Evolutionary conservation across 2,797 vertebrate genomes (phyloP).

Genomic region (Margarornis squamiger): DNA sequence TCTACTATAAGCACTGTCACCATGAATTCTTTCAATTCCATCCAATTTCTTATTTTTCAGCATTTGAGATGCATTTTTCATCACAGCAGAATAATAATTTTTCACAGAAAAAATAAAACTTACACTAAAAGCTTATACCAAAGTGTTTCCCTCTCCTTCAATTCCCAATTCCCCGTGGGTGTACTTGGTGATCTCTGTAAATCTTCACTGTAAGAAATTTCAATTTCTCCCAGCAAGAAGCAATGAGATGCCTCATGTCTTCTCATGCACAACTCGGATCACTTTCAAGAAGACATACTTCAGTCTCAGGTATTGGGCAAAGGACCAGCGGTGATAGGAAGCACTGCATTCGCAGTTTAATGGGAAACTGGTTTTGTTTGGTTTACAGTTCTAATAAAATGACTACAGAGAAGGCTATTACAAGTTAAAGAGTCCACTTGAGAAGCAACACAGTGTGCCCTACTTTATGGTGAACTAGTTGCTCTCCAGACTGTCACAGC

Average conservation of each 20-base stretch:
- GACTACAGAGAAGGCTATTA: not conserved
- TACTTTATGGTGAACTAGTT: not conserved
- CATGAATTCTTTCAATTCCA: not conserved
- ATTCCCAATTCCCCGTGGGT: not conserved
- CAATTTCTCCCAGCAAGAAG: not conserved
- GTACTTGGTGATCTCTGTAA: not conserved
- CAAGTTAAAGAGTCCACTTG: not conserved
- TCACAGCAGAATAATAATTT: not conserved
- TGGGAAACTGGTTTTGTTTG: not conserved
- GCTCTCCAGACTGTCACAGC: not conserved
- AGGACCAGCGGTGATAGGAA: not conserved
- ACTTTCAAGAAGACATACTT: not conserved
- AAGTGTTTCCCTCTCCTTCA: not conserved
- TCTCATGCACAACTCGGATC: not conserved
- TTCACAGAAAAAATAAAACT: not conserved
- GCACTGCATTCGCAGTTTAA: not conserved
- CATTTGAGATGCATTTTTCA: not conserved
- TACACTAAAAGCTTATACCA: not conserved
- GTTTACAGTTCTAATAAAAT: not conserved
- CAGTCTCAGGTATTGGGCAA: not conserved
- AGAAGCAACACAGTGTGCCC: not conserved
- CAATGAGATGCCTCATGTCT: not conserved
- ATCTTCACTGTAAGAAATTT: not conserved
- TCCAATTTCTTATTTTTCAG: not conserved
- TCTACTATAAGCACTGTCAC: not conserved